phyloP scores from a whole-genome alignment of 2,797 vertebrate genomes.

The Hirundo rustica region DNA sequence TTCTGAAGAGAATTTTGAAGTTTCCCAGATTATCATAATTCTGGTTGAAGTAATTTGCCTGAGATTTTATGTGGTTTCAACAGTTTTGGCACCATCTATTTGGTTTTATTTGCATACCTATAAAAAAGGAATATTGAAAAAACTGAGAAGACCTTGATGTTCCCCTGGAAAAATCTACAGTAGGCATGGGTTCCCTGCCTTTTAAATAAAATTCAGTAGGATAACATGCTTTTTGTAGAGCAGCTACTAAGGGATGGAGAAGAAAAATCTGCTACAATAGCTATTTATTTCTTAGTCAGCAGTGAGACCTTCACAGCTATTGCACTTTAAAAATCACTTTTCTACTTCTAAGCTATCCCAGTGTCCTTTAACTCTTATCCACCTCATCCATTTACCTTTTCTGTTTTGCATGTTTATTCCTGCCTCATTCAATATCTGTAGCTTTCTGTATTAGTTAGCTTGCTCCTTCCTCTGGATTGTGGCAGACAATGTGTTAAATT shows the following conservation, averaged over 20 bases:
- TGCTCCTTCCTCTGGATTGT: neutral
- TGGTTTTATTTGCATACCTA: neutral
- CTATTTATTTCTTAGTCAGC: neutral
- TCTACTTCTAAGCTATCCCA: neutral
- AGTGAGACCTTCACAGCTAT: neutral
- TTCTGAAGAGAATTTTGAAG: neutral
- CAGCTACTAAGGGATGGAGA: neutral
- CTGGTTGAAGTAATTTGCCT: neutral
- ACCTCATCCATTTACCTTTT: neutral
- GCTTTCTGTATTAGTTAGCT: neutral
- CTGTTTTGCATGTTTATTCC: neutral
- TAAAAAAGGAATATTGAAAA: neutral
- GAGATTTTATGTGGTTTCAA: neutral
- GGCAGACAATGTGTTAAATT: neutral
- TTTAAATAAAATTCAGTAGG: neutral
- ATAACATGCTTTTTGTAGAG: neutral
- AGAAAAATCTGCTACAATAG: neutral
- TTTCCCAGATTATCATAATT: neutral
- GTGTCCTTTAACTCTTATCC: neutral
- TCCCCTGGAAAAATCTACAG: neutral
- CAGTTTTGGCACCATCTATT: neutral
- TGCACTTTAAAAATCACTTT: neutral
- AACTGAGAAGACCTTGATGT: neutral
- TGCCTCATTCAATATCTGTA: neutral
- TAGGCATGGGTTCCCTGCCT: neutral